Evolutionary conservation across 2,888 invertebrate species (phyloP).

Genomic region (Pristionchus mayeri): DNA sequence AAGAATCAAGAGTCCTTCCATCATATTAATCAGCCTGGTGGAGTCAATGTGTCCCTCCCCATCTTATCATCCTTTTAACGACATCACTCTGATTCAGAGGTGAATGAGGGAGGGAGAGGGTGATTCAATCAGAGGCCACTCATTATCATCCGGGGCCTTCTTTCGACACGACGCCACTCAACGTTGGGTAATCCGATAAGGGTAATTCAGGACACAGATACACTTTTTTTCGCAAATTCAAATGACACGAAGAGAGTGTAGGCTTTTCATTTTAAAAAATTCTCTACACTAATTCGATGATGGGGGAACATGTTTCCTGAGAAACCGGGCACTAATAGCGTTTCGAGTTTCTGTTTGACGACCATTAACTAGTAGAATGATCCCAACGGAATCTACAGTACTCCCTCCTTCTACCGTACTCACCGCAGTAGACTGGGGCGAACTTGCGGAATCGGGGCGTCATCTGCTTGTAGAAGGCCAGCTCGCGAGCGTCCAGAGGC

Average conservation of each 20-base stretch:
- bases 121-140: not conserved
- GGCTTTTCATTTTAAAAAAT: too few species aligned
- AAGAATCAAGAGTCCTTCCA: not conserved
- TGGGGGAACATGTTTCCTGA: too few species aligned
- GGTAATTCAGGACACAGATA: not conserved
- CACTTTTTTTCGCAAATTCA: too few species aligned
- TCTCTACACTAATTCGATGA: too few species aligned
- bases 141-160: not conserved
- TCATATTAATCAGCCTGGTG: conserved; percentile 2
- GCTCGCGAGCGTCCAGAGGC: conserved; percentile 73
- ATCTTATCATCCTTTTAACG: not conserved
- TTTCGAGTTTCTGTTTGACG: too few species aligned
- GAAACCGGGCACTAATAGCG: too few species aligned
- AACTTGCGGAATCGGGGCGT: conserved; percentile 65
- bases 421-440: conserved; percentile 73
- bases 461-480: conserved; percentile 73
- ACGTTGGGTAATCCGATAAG: conserved; percentile 31
- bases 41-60: not conserved
- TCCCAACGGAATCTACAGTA: too few species aligned
- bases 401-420: conserved; percentile 49
- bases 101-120: not conserved
- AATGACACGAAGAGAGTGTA: too few species aligned
- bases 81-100: conserved; percentile 22
- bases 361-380: too few species aligned
- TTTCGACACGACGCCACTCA: conserved; percentile 17